Base-by-base conservation (phyloP, 2,797 vertebrate genomes). In the Muscicapa comitata region DNA sequence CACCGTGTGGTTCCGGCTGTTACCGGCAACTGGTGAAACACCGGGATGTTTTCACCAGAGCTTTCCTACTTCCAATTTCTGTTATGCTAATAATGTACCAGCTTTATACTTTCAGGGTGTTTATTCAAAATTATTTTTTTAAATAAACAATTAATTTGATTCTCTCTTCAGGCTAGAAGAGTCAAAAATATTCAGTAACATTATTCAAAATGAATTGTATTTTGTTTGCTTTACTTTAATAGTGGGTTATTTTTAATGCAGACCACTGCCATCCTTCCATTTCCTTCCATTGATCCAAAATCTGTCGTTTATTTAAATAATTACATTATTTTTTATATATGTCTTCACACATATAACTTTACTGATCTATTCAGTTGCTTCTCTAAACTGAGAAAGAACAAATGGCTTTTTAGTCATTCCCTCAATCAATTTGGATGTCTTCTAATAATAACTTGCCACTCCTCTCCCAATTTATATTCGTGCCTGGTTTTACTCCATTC, bases 1-100 rank as follows among this genome's bases (percentile, higher is more conserved):
- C 97, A 97, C 95, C 97, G 29, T 95, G 96, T 96, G 97, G 95
- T 40, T 55, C 48, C 2, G 25, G 17, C 1, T 12, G 24, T 4
- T 63, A 74, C 90, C 5, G 6, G 67, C 95, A 85, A 1, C 16
- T 5, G 16, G 3, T 8, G 17, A 4, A 65, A 14, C 0, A 37
- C 4, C 4, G 13, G 8, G 13, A n/a, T 31, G n/a, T 12, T 58
- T 48, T 9, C 75, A 50, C 33, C n/a, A 59, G 13, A 17, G 3
- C 1, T 57, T 31, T 62, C 31, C 33, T 4, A 21, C 19, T 5
- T 58, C 63, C 47, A 6, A 62, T 53, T 86, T 48, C 28, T 29
- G 2, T 67, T n/a, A 35, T 3, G 17, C 7, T 43, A 66, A 85
- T 20, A 50, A 76, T 5, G 33, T n/a, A 51, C 2, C 28, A 33